Conservation (phyloP, 1,140 invertebrate genomes). For the Scaptomyza pallida region DNA sequence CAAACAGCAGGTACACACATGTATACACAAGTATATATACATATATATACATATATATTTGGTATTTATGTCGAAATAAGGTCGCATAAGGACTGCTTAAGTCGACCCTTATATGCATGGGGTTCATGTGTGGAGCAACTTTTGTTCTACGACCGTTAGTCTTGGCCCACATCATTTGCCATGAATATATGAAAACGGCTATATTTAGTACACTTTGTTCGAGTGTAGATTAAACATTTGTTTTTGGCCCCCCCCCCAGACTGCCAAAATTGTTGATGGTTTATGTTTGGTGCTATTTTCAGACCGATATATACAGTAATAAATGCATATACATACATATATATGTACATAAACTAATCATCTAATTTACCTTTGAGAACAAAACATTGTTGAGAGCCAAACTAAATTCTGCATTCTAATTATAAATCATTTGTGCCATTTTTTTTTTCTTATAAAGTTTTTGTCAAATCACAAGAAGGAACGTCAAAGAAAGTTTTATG, state of each 20-base stretch:
- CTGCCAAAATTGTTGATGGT: constrained; percentile 16
- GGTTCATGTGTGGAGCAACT: constrained; percentile 42
- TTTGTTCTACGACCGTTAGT: constrained; percentile 56
- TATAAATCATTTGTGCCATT: too few species aligned
- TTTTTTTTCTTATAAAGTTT: not conserved
- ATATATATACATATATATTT: not conserved
- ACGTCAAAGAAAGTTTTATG: too few species aligned
- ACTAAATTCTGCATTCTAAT: too few species aligned
- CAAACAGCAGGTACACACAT: constrained; percentile 32
- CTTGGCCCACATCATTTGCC: constrained; percentile 73
- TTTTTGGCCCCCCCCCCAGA: constrained; percentile 14
- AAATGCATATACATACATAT: not conserved
- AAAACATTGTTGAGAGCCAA: not conserved
- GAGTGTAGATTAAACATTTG: constrained; percentile 12
- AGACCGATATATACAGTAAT: constrained; percentile 11
- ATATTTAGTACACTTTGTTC: constrained; percentile 28
- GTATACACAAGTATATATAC: constrained; percentile 3
- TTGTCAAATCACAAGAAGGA: not conserved
- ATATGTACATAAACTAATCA: too few species aligned
- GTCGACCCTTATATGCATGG: constrained; percentile 73
- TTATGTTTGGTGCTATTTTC: constrained; percentile 16
- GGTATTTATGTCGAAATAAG: constrained; percentile 53
- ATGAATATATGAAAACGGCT: constrained; percentile 78
- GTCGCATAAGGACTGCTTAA: constrained; percentile 33
- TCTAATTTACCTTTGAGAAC: not conserved